Conservation (phyloP, 2,797 vertebrate species). For the Halcyon badia region DNA sequence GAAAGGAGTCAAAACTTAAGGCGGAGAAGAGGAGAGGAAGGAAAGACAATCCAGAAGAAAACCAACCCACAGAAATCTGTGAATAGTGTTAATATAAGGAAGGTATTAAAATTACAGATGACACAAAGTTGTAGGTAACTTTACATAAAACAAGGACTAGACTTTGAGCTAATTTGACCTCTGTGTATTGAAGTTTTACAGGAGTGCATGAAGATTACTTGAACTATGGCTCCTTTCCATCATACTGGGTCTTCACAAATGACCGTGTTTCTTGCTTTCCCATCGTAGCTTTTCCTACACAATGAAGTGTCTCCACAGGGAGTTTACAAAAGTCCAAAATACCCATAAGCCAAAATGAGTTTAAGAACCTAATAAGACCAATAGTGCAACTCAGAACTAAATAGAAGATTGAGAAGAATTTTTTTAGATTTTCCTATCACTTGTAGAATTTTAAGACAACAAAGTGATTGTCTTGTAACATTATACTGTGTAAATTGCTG, state of each 20-base stretch:
- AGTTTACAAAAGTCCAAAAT: not conserved
- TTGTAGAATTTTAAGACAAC: not conserved
- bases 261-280: not conserved
- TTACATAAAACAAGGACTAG: not conserved
- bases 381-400: not conserved
- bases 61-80: not conserved
- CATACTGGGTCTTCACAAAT: not conserved
- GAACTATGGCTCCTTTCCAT: not conserved
- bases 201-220: not conserved
- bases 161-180: not conserved
- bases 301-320: not conserved
- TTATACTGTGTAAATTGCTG: not conserved
- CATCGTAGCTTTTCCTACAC: not conserved
- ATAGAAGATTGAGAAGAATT: rapidly evolving
- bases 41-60: not conserved
- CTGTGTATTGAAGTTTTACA: not conserved
- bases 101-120: not conserved
- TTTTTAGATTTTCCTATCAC: rapidly evolving
- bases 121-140: not conserved
- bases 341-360: not conserved
- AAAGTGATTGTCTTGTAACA: not conserved
- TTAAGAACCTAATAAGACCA: not conserved
- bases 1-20: not conserved
- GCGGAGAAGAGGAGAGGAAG: rapidly evolving
- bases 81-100: not conserved